Evolutionary conservation across 2,797 vertebrate species (phyloP), one percentile per base, ranked within the genome.

Genomic region (Bovichtus variegatus): DNA sequence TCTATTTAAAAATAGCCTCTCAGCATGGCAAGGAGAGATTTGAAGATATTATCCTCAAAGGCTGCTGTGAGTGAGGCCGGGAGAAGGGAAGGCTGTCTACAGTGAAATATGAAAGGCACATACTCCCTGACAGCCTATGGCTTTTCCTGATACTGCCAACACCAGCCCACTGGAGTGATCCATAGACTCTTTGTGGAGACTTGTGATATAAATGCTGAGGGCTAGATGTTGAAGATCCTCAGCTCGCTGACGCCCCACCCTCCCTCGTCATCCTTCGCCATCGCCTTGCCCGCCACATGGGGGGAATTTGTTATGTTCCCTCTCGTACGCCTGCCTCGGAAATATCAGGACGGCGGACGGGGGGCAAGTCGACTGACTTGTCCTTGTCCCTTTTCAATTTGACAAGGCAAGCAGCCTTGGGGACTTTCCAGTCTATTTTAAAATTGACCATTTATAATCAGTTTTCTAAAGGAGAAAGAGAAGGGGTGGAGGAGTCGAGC

Each of bases 41-140:
- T 94, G 90, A 93, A 95, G 95, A 95, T 96, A 95, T 95, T 95
- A 95, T 95, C 94, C 94, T 95, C 93, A 95, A 94, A 95, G 92
- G 92, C 91, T 80, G 94, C 92, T 92, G 91, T 94, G 94, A 94
- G 93, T 93, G 94, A 95, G 92, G 92, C 94, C 89, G 57, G 77
- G 80, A 93, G 93, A 92, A 88, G 88, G 90, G 86, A 86, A 88
- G 72, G 89, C 94, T 95, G 93, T 96, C 95, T 93, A 64, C 88
- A 58, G 91, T 96, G 94, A 96, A 95, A 95, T 95, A 96, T 96
- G 94, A 95, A 94, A 92, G 91, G 90, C 90, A 87, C 89, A 89
- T 85, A 87, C 90, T 92, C 88, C 83, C 93, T 96, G 94, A 96
- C 94, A 96, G 95, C 94, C 94, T 91, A 93, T 94, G 94, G 95